Conservation (phyloP, 92 coral and sea anemone genomes). For the Umimayanthus kanabou region DNA sequence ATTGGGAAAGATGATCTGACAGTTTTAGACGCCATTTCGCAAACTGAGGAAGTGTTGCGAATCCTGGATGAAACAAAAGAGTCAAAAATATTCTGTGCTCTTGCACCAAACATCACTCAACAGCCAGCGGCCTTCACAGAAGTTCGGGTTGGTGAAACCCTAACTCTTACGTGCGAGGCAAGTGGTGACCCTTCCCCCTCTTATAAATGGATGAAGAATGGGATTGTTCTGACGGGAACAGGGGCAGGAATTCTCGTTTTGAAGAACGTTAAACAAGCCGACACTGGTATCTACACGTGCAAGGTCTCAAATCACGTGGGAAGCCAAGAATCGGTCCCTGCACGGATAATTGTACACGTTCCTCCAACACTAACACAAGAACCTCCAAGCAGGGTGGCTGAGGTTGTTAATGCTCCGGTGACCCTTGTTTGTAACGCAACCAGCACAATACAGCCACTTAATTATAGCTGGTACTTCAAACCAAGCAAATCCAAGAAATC, state of each 20-base stretch:
- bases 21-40: slow-evolving; percentile 47
- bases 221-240: slow-evolving; percentile 38
- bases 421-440: slow-evolving; percentile 55
- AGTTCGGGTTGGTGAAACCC: slow-evolving; percentile 51
- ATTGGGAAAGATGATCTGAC: slow-evolving; percentile 46
- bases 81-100: slow-evolving; percentile 64
- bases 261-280: slow-evolving; percentile 33
- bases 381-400: slow-evolving; percentile 60
- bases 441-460: slow-evolving; percentile 47
- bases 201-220: slow-evolving; percentile 69
- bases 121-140: slow-evolving; percentile 70
- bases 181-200: slow-evolving; percentile 49
- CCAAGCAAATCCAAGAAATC: slow-evolving; percentile 32
- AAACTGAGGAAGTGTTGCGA: slow-evolving; percentile 47
- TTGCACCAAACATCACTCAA: slow-evolving; percentile 71
- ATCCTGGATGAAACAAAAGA: slow-evolving; percentile 49
- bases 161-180: slow-evolving; percentile 66
- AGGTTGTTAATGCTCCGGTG: slow-evolving; percentile 46
- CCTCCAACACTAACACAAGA: slow-evolving; percentile 66
- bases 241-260: slow-evolving; percentile 40
- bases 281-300: slow-evolving; percentile 74
- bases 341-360: slow-evolving; percentile 64
- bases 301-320: slow-evolving; percentile 70
- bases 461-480: slow-evolving; percentile 76
- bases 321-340: slow-evolving; percentile 57